Percentiles rank a stretch among this genome's conserved stretches.
These are phyloP conservation scores for Pangasius sanitwongsei DNA, from an alignment of 2,797 vertebrate species.

Conservation along the genomic window DNA sequence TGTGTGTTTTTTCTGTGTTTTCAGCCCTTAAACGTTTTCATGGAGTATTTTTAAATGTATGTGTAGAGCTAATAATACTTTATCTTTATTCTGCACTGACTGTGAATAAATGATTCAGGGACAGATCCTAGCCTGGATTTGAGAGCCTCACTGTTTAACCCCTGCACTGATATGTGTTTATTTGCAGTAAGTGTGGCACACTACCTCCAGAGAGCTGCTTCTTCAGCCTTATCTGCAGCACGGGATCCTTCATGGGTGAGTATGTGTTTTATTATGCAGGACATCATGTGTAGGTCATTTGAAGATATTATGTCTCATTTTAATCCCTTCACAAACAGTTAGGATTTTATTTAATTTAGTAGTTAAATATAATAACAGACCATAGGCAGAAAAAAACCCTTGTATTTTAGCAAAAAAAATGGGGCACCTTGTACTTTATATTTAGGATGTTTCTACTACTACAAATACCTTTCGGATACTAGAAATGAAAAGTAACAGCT, in stretches of 20 bases:
- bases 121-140: not conserved
- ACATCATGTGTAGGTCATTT: slow-evolving; percentile 5
- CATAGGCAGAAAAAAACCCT: not conserved
- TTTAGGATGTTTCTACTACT: not conserved
- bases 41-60: not conserved
- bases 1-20: slow-evolving; percentile 23
- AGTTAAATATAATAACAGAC: not conserved
- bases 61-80: not conserved
- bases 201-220: slow-evolving; percentile 89
- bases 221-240: slow-evolving; percentile 90
- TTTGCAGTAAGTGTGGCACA: slow-evolving; percentile 85
- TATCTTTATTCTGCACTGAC: not conserved
- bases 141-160: slow-evolving; percentile 34
- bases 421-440: not conserved
- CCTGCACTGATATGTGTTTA: slow-evolving; percentile 46
- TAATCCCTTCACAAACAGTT: not conserved
- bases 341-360: not conserved
- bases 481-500: not conserved
- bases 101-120: not conserved
- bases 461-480: not conserved
- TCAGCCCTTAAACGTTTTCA: not conserved
- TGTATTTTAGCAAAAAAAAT: not conserved
- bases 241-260: slow-evolving; percentile 87
- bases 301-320: not conserved
- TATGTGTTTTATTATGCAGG: slow-evolving; percentile 28